A percentile compares a stretch with the other conserved stretches of the same genome.
Conservation (phyloP, 1,140 invertebrate species). For the Riptortus pedestris region DNA sequence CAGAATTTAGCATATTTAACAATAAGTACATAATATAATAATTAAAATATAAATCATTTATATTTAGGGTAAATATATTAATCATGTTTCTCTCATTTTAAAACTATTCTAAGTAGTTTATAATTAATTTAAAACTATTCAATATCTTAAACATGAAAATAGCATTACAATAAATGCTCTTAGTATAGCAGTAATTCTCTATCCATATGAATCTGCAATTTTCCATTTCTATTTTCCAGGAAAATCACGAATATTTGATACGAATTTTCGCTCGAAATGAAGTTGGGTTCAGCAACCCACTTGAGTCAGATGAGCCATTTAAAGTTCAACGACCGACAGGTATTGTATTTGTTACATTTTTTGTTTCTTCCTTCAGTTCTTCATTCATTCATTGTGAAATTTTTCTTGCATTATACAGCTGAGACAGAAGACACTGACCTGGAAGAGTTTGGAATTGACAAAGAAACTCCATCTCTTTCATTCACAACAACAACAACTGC, state of each 20-base stretch:
- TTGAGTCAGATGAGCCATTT: slow-evolving; percentile 86
- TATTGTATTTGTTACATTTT: neutral
- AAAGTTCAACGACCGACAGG: slow-evolving; percentile 57
- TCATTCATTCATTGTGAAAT: neutral
- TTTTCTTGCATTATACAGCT: slow-evolving; percentile 10
- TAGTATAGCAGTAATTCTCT: too few relatives aligned
- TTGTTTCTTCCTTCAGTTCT: neutral
- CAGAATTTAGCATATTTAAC: too few relatives aligned
- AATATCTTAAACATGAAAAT: too few relatives aligned
- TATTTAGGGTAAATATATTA: too few relatives aligned
- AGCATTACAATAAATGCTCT: too few relatives aligned
- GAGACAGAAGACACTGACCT: slow-evolving; percentile 34
- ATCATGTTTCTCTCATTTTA: too few relatives aligned
- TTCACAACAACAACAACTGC: slow-evolving; percentile 87
- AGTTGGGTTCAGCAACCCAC: slow-evolving; percentile 84
- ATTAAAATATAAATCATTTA: too few relatives aligned
- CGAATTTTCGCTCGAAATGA: slow-evolving; percentile 90
- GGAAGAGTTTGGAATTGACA: slow-evolving; percentile 45
- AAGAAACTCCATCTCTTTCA: slow-evolving; percentile 54
- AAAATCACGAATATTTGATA: slow-evolving; percentile 79
- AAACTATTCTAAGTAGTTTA: too few relatives aligned
- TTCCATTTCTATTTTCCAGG: slow-evolving; percentile 40
- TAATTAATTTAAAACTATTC: too few relatives aligned
- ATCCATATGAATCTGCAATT: too few relatives aligned
- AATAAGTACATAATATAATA: too few relatives aligned